Evolutionary conservation across 2,113 vertebrate genomes (phyloP).

Genomic region (Tragulus kanchil): DNA sequence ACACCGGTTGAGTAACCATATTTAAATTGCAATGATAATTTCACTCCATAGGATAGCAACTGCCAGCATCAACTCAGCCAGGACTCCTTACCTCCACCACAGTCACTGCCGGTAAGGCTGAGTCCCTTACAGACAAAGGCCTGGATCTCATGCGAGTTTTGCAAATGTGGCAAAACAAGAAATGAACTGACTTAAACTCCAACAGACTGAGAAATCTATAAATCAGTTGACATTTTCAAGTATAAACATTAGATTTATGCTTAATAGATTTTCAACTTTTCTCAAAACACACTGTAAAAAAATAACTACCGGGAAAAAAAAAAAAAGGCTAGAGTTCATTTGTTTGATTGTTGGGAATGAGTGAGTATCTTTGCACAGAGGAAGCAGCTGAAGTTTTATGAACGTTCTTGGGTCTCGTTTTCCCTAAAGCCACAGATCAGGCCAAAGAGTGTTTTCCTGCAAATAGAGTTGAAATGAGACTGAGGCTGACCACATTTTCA

Average conservation of each 20-base stretch:
- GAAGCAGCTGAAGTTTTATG: not conserved
- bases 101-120: not conserved
- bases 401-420: not conserved
- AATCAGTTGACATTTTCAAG: not conserved
- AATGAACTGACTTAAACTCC: slow-evolving; percentile 12
- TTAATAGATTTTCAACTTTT: not conserved
- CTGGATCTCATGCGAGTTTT: not conserved
- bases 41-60: not conserved
- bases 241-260: not conserved
- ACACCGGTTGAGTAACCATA: not conserved
- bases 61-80: not conserved
- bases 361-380: not conserved
- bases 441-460: not conserved
- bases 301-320: not conserved
- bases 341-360: not conserved
- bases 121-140: not conserved
- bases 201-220: not conserved
- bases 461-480: not conserved
- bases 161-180: not conserved
- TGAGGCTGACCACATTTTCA: not conserved
- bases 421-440: not conserved
- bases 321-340: not conserved
- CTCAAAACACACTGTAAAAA: slow-evolving; percentile 8
- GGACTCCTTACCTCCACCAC: not conserved
- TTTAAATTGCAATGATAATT: not conserved